A percentile compares a stretch with the other conserved stretches of the same genome.
Evolutionary conservation across 2,888 invertebrate genomes (phyloP).

Genomic region (Amphipoea lucens): DNA sequence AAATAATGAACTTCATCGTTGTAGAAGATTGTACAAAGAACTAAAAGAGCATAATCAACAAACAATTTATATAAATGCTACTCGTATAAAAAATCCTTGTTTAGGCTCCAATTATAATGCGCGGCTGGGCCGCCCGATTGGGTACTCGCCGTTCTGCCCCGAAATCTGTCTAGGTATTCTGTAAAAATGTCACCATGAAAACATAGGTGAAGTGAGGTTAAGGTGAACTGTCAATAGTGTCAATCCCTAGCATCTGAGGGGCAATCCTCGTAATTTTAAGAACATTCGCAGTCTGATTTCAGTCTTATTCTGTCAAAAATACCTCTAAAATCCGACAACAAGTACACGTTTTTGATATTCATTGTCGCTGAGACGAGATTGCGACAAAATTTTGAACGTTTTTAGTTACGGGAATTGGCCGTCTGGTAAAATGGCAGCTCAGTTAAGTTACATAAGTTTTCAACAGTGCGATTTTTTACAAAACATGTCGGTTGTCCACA

Average conservation of each 20-base stretch:
- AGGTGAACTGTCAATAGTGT: too few species aligned
- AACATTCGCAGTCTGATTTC: too few species aligned
- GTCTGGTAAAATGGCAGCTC: neutral
- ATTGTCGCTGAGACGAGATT: too few species aligned
- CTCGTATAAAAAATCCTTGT: neutral
- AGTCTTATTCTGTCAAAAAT: too few species aligned
- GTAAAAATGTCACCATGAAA: neutral
- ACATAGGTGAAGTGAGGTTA: neutral
- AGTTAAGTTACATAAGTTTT: neutral
- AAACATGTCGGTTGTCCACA: neutral
- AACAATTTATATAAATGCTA: constrained; percentile 16
- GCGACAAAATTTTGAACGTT: too few species aligned
- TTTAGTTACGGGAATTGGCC: too few species aligned
- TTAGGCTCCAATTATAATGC: neutral
- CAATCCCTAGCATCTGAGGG: too few species aligned
- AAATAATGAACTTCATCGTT: constrained; percentile 30
- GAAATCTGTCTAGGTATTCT: neutral
- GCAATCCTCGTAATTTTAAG: too few species aligned
- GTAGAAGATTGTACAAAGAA: neutral
- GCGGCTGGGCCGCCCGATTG: constrained; percentile 3
- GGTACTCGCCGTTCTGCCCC: neutral
- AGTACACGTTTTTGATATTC: too few species aligned
- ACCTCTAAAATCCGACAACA: too few species aligned
- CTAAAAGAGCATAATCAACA: neutral
- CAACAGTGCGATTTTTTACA: neutral